Evolutionary conservation across 2,888 invertebrate species (phyloP), one percentile per base, ranked within the genome.

Genomic region (Mythimna lalbum): DNA sequence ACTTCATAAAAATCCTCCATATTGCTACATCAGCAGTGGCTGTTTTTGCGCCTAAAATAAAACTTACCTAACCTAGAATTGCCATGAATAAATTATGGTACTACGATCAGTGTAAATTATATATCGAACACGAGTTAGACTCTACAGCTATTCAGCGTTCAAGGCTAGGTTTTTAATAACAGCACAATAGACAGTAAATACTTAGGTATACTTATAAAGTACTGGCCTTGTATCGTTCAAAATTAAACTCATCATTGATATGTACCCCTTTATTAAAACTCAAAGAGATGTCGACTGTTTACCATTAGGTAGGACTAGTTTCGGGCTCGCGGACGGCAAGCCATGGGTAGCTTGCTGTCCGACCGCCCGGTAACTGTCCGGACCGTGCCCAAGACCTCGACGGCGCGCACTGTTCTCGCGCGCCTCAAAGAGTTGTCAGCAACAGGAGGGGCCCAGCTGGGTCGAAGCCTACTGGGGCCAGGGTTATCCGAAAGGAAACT

Each of bases 51-150:
- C 21, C 52, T 52, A 52, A 60, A 57, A 27, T 21, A 9, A 31
- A 27, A 3, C 3, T 36, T 47, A 0, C 6, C 1, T 14, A 31
- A 43, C 47, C 31, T 19, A 12, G 52, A 65, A 14, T n/a, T 43
- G 10, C 2, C 23, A 63, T 69, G 47, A 43, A 80, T 69, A 72
- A 83, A 67, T 67, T 63, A 63, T 65, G 10, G 19, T 53, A 23
- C 31, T 53, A 50, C 19, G 52, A 80, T 49, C 47, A 69, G 21
- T 39, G 23, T 64, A 60, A 83, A 83, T 83, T 76, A 62, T 61
- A 59, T 9, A 59, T 61, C 19, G 14, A 47, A 63, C 47, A 62
- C 43, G 50, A 27, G 6, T 57, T 53, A 33, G n/a, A 36, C 23
- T 50, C 53, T 50, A 63, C 50, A 10, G 43, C 52, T 77, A 47